Conservation (phyloP, 1,140 invertebrate species). For the Drosophila tsacasi region DNA sequence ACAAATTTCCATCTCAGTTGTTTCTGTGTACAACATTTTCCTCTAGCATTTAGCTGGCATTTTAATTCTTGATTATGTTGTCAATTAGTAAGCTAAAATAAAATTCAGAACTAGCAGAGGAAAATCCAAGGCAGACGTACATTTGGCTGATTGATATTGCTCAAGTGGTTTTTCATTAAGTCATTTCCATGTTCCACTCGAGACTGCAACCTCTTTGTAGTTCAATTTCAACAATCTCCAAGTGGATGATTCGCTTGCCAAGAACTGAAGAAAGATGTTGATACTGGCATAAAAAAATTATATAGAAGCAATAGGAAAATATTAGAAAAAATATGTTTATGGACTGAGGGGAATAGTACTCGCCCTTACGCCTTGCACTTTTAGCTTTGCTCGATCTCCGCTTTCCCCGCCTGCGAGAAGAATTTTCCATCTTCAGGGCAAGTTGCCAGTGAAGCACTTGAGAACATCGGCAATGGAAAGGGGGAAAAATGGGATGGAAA, state of each 20-base stretch:
- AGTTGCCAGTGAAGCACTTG: slow-evolving; percentile 76
- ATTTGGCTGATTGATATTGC: slow-evolving; percentile 47
- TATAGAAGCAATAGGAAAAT: slow-evolving; percentile 57
- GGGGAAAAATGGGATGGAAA: slow-evolving; percentile 2
- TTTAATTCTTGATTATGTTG: slow-evolving; percentile 36
- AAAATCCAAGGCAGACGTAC: slow-evolving; percentile 20
- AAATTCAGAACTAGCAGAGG: not conserved
- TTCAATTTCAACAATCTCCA: slow-evolving; percentile 49
- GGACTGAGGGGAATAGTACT: not conserved
- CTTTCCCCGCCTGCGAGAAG: not conserved
- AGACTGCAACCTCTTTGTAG: slow-evolving; percentile 48
- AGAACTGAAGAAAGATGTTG: slow-evolving; percentile 40
- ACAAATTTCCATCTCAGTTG: not conserved
- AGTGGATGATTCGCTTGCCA: slow-evolving; percentile 39
- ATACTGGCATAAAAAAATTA: slow-evolving; percentile 41
- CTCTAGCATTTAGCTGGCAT: slow-evolving; percentile 1
- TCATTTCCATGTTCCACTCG: slow-evolving; percentile 53
- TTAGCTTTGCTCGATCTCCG: slow-evolving; percentile 13
- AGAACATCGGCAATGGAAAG: slow-evolving; percentile 52
- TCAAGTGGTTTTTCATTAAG: slow-evolving; percentile 58
- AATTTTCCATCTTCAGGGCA: slow-evolving; percentile 61
- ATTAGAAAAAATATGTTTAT: slow-evolving; percentile 53
- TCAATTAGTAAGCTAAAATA: slow-evolving; percentile 30
- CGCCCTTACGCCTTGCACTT: slow-evolving; percentile 29
- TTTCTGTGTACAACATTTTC: not conserved